phyloP scores from a whole-genome alignment of 2,888 invertebrate genomes.

The Andrena hattorfiana region DNA sequence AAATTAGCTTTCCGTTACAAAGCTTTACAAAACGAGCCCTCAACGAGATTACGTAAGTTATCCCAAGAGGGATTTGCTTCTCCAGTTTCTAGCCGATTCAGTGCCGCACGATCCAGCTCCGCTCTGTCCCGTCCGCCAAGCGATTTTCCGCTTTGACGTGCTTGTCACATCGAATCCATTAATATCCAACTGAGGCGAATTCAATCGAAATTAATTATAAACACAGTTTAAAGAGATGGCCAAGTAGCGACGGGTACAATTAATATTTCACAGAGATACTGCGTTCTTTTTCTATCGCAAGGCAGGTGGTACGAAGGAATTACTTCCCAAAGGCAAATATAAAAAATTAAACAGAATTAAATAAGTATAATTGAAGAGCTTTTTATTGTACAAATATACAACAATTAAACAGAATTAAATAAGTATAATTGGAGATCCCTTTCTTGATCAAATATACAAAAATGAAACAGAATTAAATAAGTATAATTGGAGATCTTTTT shows the following conservation, averaged over 20 bases:
- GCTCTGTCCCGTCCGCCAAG: conserved; percentile 4
- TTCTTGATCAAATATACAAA: too few species aligned
- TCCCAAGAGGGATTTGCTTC: background rate
- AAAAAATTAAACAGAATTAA: too few species aligned
- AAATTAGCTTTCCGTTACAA: conserved; percentile 20
- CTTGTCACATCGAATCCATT: conserved; percentile 18
- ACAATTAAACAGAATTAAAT: too few species aligned
- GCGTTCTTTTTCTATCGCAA: background rate
- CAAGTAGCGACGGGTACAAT: background rate
- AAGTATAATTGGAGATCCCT: too few species aligned
- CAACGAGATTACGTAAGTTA: conserved; percentile 36
- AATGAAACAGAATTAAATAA: too few species aligned
- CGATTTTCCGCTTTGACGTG: background rate
- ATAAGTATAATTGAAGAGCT: too few species aligned
- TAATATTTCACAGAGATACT: background rate
- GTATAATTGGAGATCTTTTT: too few species aligned
- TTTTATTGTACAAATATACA: too few species aligned
- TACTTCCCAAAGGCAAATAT: too few species aligned
- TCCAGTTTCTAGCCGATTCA: conserved; percentile 9
- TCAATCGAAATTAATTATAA: conserved; percentile 25
- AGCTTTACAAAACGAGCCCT: conserved; percentile 28
- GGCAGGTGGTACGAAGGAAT: too few species aligned
- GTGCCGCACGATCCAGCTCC: background rate
- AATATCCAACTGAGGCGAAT: background rate
- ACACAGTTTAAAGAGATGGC: background rate